Percentiles rank a stretch among this genome's conserved stretches.
Evolutionary conservation across 2,797 vertebrate genomes (phyloP).

Genomic region (Micromesistius poutassou): DNA sequence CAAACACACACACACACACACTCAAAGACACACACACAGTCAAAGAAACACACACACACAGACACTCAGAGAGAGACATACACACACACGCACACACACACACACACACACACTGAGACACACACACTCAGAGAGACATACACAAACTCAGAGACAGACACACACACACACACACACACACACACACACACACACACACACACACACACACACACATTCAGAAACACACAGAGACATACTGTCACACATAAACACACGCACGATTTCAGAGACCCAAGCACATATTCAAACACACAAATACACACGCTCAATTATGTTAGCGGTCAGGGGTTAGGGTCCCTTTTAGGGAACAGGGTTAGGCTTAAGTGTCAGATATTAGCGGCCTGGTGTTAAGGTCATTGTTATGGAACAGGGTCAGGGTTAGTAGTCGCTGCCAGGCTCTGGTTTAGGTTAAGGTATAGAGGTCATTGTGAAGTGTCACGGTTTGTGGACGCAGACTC

Average conservation of each 20-base stretch:
- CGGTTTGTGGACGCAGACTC: not conserved
- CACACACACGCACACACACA: not conserved
- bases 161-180: not conserved
- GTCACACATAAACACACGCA: not conserved
- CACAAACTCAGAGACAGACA: not conserved
- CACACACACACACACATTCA: not conserved
- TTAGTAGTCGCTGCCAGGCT: not conserved
- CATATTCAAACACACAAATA: not conserved
- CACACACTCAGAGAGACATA: not conserved
- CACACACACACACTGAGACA: not conserved
- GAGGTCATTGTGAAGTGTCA: constrained; percentile 41
- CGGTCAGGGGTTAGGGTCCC: no score
- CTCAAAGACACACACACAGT: not conserved
- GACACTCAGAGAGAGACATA: not conserved
- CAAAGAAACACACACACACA: not conserved
- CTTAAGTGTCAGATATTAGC: constrained; percentile 20
- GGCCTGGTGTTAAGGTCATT: not conserved
- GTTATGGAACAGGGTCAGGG: not conserved
- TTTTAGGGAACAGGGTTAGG: not conserved
- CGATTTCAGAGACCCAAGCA: not conserved
- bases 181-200: not conserved
- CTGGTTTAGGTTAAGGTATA: constrained; percentile 59
- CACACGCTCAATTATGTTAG: not conserved
- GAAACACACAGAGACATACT: not conserved
- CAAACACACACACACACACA: not conserved